Evolutionary conservation across 1,140 invertebrate genomes (phyloP).

Genomic region (Polypedilum vanderplanki): DNA sequence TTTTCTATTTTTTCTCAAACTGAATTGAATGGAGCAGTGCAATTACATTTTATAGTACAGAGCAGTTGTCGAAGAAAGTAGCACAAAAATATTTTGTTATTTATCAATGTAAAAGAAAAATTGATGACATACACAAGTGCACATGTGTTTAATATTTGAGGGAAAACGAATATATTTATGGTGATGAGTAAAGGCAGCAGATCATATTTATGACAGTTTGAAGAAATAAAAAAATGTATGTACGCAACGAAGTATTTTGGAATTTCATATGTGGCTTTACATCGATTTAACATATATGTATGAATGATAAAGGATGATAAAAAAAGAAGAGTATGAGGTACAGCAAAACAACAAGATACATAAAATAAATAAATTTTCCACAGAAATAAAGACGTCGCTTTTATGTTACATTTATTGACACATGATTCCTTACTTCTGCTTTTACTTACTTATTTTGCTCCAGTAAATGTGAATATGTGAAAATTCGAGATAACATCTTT

Average conservation of each 20-base stretch:
- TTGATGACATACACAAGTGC: background rate
- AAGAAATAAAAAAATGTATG: background rate
- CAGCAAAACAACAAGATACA: too few relatives aligned
- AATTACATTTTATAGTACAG: too few relatives aligned
- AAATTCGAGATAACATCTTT: background rate
- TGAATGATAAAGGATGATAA: too few relatives aligned
- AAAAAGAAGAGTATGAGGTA: too few relatives aligned
- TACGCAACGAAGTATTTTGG: too few relatives aligned
- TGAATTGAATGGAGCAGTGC: too few relatives aligned
- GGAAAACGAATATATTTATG: background rate
- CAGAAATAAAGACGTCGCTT: background rate
- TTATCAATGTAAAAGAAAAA: background rate
- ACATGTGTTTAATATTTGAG: background rate
- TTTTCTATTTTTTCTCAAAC: too few relatives aligned
- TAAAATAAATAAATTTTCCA: too few relatives aligned
- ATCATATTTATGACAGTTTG: conserved; percentile 9
- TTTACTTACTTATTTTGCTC: too few relatives aligned
- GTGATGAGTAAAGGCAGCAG: conserved; percentile 10
- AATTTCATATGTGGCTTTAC: background rate
- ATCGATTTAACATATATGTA: conserved; percentile 33
- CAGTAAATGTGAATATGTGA: background rate
- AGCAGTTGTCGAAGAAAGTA: too few relatives aligned
- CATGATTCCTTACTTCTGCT: background rate
- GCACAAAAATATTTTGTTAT: background rate
- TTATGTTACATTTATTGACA: background rate